phyloP scores from a whole-genome alignment of 2,797 vertebrate species.

The Poeciliopsis presidionis region DNA sequence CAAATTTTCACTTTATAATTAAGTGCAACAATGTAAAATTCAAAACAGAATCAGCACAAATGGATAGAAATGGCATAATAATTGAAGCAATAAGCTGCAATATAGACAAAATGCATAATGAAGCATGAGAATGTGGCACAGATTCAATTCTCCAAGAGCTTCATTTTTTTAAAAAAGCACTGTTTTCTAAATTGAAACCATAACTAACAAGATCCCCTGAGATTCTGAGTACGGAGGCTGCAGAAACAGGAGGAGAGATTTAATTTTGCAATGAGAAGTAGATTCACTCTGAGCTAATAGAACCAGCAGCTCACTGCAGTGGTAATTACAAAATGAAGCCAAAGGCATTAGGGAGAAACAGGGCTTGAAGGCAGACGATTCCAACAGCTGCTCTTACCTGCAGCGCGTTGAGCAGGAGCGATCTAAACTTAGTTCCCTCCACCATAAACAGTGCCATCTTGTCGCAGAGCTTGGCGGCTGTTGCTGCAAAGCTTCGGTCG shows the following conservation, averaged over 20 bases:
- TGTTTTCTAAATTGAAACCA: constrained; percentile 1
- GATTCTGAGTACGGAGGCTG: neutral
- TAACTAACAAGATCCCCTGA: constrained; percentile 13
- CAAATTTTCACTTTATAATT: neutral
- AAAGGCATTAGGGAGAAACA: neutral
- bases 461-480: constrained; percentile 93
- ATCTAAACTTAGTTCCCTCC: constrained; percentile 97
- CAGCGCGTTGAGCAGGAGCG: constrained; percentile 95
- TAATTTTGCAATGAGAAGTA: neutral
- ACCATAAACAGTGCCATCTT: constrained; percentile 99
- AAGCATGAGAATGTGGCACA: constrained; percentile 2
- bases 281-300: constrained; percentile 14
- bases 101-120: neutral
- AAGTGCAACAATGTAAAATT: neutral
- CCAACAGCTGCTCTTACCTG: constrained; percentile 82
- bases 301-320: constrained; percentile 6
- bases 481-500: constrained; percentile 94
- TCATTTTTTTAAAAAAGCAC: neutral
- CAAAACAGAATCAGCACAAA: neutral
- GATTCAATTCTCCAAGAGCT: constrained; percentile 14
- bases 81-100: neutral
- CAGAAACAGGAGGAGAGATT: constrained; percentile 6
- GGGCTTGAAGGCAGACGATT: neutral
- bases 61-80: neutral
- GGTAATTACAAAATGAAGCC: neutral